Percentiles rank a stretch among this genome's conserved stretches.
Evolutionary conservation across 1,140 invertebrate species (phyloP).

Genomic region (Dufourea novaeangliae): DNA sequence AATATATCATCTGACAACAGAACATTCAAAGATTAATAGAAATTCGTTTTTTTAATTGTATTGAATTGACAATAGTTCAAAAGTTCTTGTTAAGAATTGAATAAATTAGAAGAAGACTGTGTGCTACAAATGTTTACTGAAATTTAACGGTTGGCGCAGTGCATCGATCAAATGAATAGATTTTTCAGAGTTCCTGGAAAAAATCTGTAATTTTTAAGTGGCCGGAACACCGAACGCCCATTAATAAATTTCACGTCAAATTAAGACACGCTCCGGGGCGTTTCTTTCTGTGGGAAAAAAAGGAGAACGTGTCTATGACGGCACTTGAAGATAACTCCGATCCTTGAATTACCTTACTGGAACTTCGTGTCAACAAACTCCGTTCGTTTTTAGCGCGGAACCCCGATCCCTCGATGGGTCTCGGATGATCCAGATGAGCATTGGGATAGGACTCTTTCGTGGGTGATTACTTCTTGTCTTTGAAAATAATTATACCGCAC

Average conservation of each 20-base stretch:
- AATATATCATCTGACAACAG: too few species aligned
- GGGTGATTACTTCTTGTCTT: background rate
- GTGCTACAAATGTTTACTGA: background rate
- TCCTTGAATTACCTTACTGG: conserved; percentile 41
- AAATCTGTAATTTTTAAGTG: conserved; percentile 26
- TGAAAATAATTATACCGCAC: background rate
- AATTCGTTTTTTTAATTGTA: too few species aligned
- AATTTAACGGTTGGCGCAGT: background rate
- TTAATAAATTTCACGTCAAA: conserved; percentile 37
- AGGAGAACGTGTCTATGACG: conserved; percentile 33
- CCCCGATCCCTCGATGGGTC: background rate
- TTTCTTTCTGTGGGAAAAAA: conserved; percentile 38
- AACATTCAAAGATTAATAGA: too few species aligned
- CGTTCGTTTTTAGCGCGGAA: conserved; percentile 7
- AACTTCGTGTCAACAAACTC: conserved; percentile 49
- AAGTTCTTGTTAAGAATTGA: too few species aligned
- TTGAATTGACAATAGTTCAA: too few species aligned
- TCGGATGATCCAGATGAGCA: background rate
- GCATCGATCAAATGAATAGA: background rate
- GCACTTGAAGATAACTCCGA: conserved; percentile 49
- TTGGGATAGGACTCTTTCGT: background rate
- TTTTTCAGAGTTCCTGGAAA: background rate
- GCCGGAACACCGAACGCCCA: background rate
- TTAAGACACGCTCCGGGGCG: conserved; percentile 32
- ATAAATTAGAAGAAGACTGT: too few species aligned